These are phyloP conservation scores for Ladona fulva DNA, from an alignment of 1,140 invertebrate species.

Conservation along the genomic window DNA sequence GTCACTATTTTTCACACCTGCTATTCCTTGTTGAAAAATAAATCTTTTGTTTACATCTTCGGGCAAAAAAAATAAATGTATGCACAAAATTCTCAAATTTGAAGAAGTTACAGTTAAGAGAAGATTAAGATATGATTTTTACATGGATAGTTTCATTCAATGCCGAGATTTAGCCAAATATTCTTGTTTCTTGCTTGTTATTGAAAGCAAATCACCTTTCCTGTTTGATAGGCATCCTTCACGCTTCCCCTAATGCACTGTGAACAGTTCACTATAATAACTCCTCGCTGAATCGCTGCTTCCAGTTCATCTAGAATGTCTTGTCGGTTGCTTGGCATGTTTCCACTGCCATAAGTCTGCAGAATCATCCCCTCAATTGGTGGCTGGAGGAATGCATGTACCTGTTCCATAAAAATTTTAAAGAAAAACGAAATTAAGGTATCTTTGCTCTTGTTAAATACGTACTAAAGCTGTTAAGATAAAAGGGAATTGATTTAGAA, in stretches of 20 bases:
- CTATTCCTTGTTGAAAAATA: no score
- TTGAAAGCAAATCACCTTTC: conserved; percentile 47
- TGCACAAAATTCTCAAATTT: no score
- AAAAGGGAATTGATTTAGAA: background rate
- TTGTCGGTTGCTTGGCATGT: conserved; percentile 74
- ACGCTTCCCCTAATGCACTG: conserved; percentile 79
- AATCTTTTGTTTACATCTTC: no score
- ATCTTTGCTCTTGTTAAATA: background rate
- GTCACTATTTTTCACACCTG: no score
- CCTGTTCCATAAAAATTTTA: conserved; percentile 32
- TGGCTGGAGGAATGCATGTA: conserved; percentile 67
- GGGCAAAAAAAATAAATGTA: no score
- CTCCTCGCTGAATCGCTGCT: conserved; percentile 62
- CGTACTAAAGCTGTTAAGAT: background rate
- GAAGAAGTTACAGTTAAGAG: no score
- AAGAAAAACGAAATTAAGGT: background rate
- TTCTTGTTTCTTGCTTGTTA: no score
- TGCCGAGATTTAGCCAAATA: no score
- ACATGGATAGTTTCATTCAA: no score
- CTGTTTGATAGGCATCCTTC: conserved; percentile 68
- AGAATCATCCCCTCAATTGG: conserved; percentile 83
- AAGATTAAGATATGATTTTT: no score
- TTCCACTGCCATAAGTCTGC: conserved; percentile 88
- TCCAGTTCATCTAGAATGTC: conserved; percentile 71
- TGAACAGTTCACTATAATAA: conserved; percentile 88